Evolutionary conservation across 2,113 vertebrate genomes (phyloP).

Genomic region (Podarcis raffonei): DNA sequence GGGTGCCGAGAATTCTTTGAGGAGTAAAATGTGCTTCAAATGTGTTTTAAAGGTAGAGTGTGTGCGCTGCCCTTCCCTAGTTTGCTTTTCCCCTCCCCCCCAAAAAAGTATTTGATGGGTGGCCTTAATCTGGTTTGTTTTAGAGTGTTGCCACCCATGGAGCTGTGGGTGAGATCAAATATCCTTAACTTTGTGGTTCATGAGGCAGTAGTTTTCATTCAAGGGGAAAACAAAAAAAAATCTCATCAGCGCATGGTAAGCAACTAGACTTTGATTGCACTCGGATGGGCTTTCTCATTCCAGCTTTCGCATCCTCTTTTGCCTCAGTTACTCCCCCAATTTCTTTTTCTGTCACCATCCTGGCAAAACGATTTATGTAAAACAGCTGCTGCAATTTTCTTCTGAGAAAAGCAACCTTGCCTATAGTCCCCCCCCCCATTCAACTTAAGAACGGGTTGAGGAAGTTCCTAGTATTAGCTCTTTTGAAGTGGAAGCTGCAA

Average conservation of each 20-base stretch:
- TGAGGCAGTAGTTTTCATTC: slow-evolving; percentile 49
- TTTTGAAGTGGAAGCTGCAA: not conserved
- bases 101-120: slow-evolving; percentile 43
- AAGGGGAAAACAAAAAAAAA: not conserved
- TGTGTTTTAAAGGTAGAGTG: too few relatives aligned
- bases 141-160: slow-evolving; percentile 54
- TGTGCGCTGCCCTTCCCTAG: not conserved
- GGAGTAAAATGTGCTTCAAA: too few relatives aligned
- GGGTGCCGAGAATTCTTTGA: too few relatives aligned
- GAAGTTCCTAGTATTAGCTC: not conserved
- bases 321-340: not conserved
- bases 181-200: slow-evolving; percentile 32
- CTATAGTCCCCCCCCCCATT: slow-evolving; percentile 39
- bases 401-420: slow-evolving; percentile 37
- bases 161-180: slow-evolving; percentile 26
- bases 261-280: slow-evolving; percentile 13
- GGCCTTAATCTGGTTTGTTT: slow-evolving; percentile 53
- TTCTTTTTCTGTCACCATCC: slow-evolving; percentile 29
- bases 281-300: slow-evolving; percentile 11
- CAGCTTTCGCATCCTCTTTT: slow-evolving; percentile 28
- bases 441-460: not conserved
- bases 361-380: not conserved
- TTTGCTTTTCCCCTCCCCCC: slow-evolving; percentile 20
- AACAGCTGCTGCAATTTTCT: slow-evolving; percentile 46
- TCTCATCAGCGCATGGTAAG: slow-evolving; percentile 26